Percentiles rank a stretch among this genome's conserved stretches.
Conservation (phyloP, 1,140 invertebrate species). For the Bombus sylvicola region DNA sequence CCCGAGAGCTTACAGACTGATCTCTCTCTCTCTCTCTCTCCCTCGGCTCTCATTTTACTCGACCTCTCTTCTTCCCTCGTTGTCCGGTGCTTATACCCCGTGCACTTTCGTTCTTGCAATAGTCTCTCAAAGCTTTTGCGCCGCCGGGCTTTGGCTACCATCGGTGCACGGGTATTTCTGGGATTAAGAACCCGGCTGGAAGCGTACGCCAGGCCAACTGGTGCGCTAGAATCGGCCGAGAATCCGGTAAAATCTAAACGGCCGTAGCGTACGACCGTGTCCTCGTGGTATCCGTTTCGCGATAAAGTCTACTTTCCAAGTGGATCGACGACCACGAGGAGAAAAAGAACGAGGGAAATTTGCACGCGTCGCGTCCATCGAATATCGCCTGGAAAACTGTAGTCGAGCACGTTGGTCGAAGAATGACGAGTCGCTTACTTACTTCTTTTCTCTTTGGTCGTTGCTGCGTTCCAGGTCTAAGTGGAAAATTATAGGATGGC, state of each 20-base stretch:
- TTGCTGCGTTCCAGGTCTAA: background rate
- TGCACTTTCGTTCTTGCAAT: slow-evolving; percentile 47
- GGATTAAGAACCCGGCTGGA: slow-evolving; percentile 66
- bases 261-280: background rate
- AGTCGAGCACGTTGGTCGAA: background rate
- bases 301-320: slow-evolving; percentile 18
- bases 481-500: slow-evolving; percentile 31
- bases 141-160: slow-evolving; percentile 43
- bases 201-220: slow-evolving; percentile 7
- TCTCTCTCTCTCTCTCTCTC: slow-evolving; percentile 43
- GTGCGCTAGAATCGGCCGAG: slow-evolving; percentile 9
- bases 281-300: background rate
- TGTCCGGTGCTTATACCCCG: slow-evolving; percentile 27
- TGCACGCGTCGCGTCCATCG: background rate
- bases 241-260: slow-evolving; percentile 41
- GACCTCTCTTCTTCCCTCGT: background rate
- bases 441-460: background rate
- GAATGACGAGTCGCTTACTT: background rate
- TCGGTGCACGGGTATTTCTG: slow-evolving; percentile 59
- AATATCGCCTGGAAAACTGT: background rate
- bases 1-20: slow-evolving; percentile 63
- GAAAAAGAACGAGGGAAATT: background rate
- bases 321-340: slow-evolving; percentile 3
- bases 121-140: slow-evolving; percentile 52
- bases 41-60: background rate